Conservation (phyloP, 2,797 vertebrate genomes). For the Centropyge bicolor region DNA sequence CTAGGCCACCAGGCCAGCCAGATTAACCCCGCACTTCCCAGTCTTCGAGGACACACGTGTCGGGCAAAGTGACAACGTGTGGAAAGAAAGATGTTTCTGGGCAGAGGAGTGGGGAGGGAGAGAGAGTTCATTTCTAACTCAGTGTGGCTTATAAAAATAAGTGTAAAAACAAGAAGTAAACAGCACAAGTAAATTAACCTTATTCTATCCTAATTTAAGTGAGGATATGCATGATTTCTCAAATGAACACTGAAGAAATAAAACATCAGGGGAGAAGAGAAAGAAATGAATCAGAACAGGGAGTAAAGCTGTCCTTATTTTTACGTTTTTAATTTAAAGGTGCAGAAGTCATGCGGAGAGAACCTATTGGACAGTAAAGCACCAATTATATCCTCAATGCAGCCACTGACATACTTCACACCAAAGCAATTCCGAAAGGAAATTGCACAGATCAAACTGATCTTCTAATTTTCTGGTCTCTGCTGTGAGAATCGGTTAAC, state of each 20-base stretch:
- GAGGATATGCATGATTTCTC: neutral
- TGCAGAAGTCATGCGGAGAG: neutral
- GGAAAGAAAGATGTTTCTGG: constrained; percentile 41
- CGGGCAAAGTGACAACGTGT: neutral
- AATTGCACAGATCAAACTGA: constrained; percentile 18
- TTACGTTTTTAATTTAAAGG: neutral
- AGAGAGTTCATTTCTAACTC: neutral
- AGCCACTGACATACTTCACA: constrained; percentile 7
- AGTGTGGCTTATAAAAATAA: neutral
- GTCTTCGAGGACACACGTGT: constrained; percentile 15
- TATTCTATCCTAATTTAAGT: neutral
- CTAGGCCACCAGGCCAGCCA: constrained; percentile 29
- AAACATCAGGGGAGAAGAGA: neutral
- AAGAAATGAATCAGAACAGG: neutral
- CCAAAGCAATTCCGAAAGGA: neutral
- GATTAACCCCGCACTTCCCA: constrained; percentile 21
- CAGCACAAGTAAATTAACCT: neutral
- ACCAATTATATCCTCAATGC: constrained; percentile 8
- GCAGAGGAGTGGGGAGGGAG: constrained; percentile 33
- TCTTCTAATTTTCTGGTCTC: constrained; percentile 5
- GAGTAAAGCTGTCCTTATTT: neutral
- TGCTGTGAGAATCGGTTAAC: constrained; percentile 6
- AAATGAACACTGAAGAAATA: neutral
- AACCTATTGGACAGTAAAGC: neutral
- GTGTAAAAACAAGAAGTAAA: neutral